Evolutionary conservation across 2,797 vertebrate species (phyloP), one percentile per base, ranked within the genome.

Genomic region (Glyptemys insculpta): DNA sequence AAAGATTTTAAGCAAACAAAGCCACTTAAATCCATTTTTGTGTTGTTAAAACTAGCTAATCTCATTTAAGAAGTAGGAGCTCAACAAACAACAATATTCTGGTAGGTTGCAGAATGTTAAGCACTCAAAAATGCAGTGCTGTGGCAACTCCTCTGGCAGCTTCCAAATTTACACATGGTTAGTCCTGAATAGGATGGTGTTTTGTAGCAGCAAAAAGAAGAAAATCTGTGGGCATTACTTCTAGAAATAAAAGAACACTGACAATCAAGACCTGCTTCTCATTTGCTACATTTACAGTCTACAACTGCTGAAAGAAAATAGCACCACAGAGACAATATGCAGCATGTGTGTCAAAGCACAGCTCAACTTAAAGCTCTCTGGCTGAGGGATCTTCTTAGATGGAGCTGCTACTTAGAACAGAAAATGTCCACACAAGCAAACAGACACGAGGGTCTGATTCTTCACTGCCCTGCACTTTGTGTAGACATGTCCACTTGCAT

Each of bases 1-100:
- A 95, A 94, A 96, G 52, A 90, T 92, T 95, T 96, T 96, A 86
- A 83, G 53, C 86, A 96, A 96, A 65, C 78, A 92, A 96, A 96
- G 68, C 79, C 87, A 27, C 89, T 86, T 80, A 96, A 94, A 95
- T 96, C 52, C 90, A 62, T 41, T 94, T 96, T 85, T 86, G 1
- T 87, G 5, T 57, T 89, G 31, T 90, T 96, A 92, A 91, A 95
- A 85, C 12, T 80, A 21, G 53, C n/a, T 96, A 78, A 90, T 90
- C 52, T 88, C 14, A 94, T 94, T 91, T 94, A 53, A 88, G 27
- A 84, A 96, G 8, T 14, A 87, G 37, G 37, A 92, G 31, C 65
- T 96, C 92, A 93, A 83, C 54, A 93, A 95, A 92, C 16, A 86
- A 3, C 27, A 89, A 12, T 81, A 81, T 83, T 87, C 37, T 81